Evolutionary conservation across 2,113 vertebrate genomes (phyloP).

Genomic region (Scomber scombrus): DNA sequence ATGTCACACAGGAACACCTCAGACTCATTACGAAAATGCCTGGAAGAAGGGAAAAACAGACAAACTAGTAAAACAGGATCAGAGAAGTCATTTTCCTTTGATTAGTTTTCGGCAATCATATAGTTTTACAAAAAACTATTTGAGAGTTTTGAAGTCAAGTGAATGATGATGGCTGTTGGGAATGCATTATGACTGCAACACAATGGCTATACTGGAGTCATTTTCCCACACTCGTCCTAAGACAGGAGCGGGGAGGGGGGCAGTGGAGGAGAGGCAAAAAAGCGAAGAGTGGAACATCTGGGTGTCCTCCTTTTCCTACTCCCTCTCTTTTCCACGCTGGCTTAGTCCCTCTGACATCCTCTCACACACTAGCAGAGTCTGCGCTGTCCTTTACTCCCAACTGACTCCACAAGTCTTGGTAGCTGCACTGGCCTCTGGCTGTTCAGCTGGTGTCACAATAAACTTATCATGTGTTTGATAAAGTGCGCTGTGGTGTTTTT

Average conservation of each 20-base stretch:
- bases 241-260: neutral
- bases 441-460: conserved; percentile 21
- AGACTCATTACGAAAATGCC: conserved; percentile 86
- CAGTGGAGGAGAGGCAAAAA: conserved; percentile 27
- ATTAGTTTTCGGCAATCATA: neutral
- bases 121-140: neutral
- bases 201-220: neutral
- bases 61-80: neutral
- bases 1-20: conserved; percentile 88
- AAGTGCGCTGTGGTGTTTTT: neutral
- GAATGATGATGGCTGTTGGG: conserved; percentile 1
- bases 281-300: conserved; percentile 53
- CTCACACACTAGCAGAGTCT: conserved; percentile 34
- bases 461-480: neutral
- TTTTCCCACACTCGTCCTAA: conserved; percentile 58
- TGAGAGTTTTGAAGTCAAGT: neutral
- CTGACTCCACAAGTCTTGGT: conserved; percentile 1
- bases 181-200: conserved; percentile 8
- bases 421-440: neutral
- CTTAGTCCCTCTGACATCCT: conserved; percentile 32
- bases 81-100: neutral
- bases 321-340: conserved; percentile 35
- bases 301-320: conserved; percentile 51
- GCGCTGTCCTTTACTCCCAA: neutral
- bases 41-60: conserved; percentile 65